phyloP scores from a whole-genome alignment of 2,888 invertebrate species.

The Yponomeuta malinellus region DNA sequence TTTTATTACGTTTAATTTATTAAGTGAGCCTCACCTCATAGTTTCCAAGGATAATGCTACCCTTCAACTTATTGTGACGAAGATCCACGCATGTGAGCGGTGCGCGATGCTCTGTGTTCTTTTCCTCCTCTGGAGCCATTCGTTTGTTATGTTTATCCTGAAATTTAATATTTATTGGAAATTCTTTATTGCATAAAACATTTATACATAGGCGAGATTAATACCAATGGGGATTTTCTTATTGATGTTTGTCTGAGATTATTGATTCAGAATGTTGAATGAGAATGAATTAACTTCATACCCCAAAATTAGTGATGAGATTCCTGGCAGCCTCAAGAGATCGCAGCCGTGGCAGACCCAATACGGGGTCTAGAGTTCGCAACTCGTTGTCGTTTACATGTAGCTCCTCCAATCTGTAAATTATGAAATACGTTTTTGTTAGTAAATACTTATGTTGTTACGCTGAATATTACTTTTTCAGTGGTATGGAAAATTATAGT shows the following conservation, averaged over 20 bases:
- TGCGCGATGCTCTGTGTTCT: constrained; percentile 54
- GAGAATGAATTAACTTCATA: constrained; percentile 25
- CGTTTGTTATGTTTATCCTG: constrained; percentile 29
- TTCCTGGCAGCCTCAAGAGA: constrained; percentile 72
- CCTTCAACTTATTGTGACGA: constrained; percentile 85
- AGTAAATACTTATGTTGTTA: not conserved
- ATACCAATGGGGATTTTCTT: too few relatives aligned
- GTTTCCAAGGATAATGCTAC: constrained; percentile 89
- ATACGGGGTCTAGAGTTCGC: constrained; percentile 75
- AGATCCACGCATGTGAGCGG: constrained; percentile 84
- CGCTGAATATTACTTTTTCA: too few relatives aligned
- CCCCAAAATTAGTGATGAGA: constrained; percentile 52
- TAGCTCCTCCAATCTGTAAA: constrained; percentile 81
- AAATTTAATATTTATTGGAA: too few relatives aligned
- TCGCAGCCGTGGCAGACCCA: constrained; percentile 76
- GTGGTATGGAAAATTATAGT: not conserved
- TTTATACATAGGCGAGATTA: too few relatives aligned
- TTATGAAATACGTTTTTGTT: not conserved
- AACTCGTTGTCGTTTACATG: constrained; percentile 84
- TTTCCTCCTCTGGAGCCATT: constrained; percentile 59
- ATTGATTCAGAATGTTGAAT: too few relatives aligned
- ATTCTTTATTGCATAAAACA: too few relatives aligned
- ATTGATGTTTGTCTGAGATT: too few relatives aligned
- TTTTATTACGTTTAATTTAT: too few relatives aligned
- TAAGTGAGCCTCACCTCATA: constrained; percentile 80